Evolutionary conservation across 2,797 vertebrate species (phyloP), one percentile per base, ranked within the genome.

Genomic region (Tiaroga cobitis): DNA sequence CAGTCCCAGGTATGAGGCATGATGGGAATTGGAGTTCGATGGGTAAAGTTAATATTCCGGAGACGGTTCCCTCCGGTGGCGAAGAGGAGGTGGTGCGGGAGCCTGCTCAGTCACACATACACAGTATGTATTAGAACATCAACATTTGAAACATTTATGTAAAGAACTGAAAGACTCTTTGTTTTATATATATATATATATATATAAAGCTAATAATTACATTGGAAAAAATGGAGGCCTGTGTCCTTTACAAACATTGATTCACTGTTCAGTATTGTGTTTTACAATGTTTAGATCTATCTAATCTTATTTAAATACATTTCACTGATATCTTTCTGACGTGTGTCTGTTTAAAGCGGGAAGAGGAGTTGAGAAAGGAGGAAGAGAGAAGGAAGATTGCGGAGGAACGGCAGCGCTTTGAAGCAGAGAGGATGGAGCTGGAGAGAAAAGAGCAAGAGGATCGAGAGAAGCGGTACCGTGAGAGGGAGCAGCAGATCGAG

Each of bases 351-450:
- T 49, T 72, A 16, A 92, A 99, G 98, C 96, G 97, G 67, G 98
- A 99, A 89, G 98, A 99, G 91, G 98, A 99, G 93, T 79, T 97
- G 86, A 96, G 97, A 89, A 99, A 98, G 94, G 97, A 99, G 91
- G 96, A 97, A 89, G 98, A 99, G 86, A 91, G 95, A 91, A 96
- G 93, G 96, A 97, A 97, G 91, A 95, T 93, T 51, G 91, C 96
- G 91, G 96, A 95, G 0, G 96, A 97, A 93, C 95, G 97, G 89
- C 94, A 98, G 90, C 94, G 96, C 65, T 99, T 97, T 0, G 98
- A 99, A 91, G 96, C 97, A 84, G 98, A 99, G 89, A 93, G 97
- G 8, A 98, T 98, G 97, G 98, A 98, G 91, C 96, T 98, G 93
- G 97, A 99, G 90, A 94, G 95, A 78, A 94, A 96, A 94, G 96